Conservation (phyloP, 1,140 invertebrate genomes). For the Diabrotica undecimpunctata region DNA sequence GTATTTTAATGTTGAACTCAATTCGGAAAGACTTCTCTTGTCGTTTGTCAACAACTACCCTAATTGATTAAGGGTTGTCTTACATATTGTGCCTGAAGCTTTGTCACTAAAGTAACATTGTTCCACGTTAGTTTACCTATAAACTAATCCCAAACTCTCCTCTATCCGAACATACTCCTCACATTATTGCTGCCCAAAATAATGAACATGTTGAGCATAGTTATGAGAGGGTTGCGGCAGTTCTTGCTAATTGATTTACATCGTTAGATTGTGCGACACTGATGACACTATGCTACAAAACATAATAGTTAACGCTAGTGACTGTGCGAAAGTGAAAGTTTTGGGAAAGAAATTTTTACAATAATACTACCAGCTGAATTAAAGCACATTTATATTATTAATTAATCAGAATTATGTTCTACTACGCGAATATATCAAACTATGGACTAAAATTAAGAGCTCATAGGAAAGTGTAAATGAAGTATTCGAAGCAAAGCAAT, state of each 20-base stretch:
- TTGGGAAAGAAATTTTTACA: too few relatives aligned
- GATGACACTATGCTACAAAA: not conserved
- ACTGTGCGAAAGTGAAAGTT: too few relatives aligned
- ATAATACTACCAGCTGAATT: too few relatives aligned
- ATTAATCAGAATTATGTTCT: too few relatives aligned
- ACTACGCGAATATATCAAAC: too few relatives aligned
- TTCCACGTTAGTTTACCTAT: slow-evolving; percentile 16
- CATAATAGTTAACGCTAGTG: not conserved
- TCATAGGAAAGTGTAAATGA: too few relatives aligned
- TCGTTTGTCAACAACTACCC: not conserved
- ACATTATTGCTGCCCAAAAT: slow-evolving; percentile 17
- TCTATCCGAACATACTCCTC: slow-evolving; percentile 14
- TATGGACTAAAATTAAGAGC: too few relatives aligned
- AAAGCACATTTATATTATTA: too few relatives aligned
- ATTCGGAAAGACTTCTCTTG: not conserved
- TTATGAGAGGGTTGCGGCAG: slow-evolving; percentile 6
- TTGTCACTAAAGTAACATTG: slow-evolving; percentile 10
- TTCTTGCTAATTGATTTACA: slow-evolving; percentile 2
- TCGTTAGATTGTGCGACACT: not conserved
- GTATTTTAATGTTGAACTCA: too few relatives aligned
- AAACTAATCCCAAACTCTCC: slow-evolving; percentile 14
- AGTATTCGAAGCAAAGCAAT: too few relatives aligned
- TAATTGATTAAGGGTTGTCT: slow-evolving; percentile 18
- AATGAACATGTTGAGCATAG: slow-evolving; percentile 17
- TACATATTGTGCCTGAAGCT: slow-evolving; percentile 13